Conservation (phyloP, 2,797 vertebrate genomes). For the Rhinella marina region DNA sequence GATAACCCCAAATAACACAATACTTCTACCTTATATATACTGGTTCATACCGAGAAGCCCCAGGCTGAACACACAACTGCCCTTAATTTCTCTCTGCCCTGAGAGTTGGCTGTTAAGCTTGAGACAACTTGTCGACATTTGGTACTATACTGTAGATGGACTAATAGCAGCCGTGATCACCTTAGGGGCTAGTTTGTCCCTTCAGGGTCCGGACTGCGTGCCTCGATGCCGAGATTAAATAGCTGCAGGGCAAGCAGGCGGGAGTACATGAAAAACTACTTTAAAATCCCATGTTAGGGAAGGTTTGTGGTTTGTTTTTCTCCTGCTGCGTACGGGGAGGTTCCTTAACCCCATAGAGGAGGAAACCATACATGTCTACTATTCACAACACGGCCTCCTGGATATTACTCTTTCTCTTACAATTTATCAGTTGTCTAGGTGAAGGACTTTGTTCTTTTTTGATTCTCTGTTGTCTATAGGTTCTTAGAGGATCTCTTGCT, state of each 20-base stretch:
- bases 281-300: constrained; percentile 45
- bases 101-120: neutral
- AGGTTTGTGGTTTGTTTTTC: constrained; percentile 37
- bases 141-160: constrained; percentile 7
- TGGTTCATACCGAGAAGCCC: neutral
- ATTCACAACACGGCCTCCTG: neutral
- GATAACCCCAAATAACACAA: constrained; percentile 10
- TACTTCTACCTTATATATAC: neutral
- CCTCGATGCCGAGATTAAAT: constrained; percentile 29
- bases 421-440: neutral
- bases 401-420: neutral
- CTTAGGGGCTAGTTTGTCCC: constrained; percentile 22
- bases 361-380: neutral
- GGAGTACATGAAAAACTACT: constrained; percentile 49
- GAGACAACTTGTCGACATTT: constrained; percentile 28
- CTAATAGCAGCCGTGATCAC: constrained; percentile 5
- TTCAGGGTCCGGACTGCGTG: constrained; percentile 21
- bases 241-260: constrained; percentile 33
- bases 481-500: neutral
- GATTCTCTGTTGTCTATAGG: neutral
- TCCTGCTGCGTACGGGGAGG: neutral
- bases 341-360: neutral
- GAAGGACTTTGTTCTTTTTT: neutral
- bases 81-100: constrained; percentile 17
- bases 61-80: neutral